Evolutionary conservation across 1,140 invertebrate genomes (phyloP).

Genomic region (Artemia franciscana): DNA sequence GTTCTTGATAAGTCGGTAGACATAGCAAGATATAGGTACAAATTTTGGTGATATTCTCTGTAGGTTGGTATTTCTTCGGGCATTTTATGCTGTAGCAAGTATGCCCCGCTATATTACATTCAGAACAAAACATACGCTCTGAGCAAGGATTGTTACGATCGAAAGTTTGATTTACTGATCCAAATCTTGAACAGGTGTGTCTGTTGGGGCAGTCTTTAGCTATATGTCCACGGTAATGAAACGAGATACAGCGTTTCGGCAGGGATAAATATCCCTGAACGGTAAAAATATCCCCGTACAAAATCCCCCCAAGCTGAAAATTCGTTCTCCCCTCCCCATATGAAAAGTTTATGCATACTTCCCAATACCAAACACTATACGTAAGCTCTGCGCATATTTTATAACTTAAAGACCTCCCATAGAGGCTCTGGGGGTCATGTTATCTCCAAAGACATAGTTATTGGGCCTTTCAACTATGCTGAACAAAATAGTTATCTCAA

Average conservation of each 20-base stretch:
- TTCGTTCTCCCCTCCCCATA: no score
- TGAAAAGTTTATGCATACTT: no score
- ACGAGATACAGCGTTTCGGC: background rate
- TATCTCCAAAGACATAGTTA: no score
- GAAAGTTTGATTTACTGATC: background rate
- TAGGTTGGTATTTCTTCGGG: background rate
- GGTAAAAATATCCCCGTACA: no score
- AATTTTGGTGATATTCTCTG: background rate
- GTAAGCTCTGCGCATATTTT: no score
- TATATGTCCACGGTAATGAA: background rate
- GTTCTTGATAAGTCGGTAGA: background rate
- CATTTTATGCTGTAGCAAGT: background rate
- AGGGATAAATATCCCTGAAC: no score
- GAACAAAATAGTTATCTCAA: no score
- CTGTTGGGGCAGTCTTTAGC: background rate
- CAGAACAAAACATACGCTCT: background rate
- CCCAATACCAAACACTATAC: no score
- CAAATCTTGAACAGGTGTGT: background rate
- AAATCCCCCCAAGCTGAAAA: no score
- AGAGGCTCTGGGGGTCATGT: no score
- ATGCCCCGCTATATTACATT: background rate
- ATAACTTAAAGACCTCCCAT: no score
- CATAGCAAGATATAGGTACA: background rate
- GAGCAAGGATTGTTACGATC: background rate
- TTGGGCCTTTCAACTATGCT: no score